A percentile compares a stretch with the other conserved stretches of the same genome.
These are phyloP conservation scores for Hippasteria phrygiana DNA, from an alignment of 53 echinoderm and acorn worm species.

Conservation along the genomic window DNA sequence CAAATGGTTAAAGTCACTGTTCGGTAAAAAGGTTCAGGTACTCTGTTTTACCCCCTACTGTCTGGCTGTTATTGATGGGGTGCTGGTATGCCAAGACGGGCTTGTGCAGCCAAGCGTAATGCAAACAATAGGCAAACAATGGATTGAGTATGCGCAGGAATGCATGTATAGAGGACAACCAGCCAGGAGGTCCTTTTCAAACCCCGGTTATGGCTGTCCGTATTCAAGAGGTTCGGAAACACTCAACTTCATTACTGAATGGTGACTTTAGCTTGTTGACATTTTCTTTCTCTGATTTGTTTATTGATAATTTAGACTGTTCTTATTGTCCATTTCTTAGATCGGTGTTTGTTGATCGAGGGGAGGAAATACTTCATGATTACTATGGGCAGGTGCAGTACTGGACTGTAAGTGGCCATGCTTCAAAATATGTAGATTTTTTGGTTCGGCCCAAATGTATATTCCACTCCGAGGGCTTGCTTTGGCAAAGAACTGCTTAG, in stretches of 20 bases:
- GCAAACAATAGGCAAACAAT: too few relatives aligned
- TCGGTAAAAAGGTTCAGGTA: not conserved
- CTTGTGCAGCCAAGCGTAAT: too few relatives aligned
- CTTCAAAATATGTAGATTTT: not conserved
- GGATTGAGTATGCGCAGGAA: too few relatives aligned
- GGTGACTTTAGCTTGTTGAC: not conserved
- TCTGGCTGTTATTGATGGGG: too few relatives aligned
- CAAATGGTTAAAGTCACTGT: not conserved
- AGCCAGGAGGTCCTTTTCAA: too few relatives aligned
- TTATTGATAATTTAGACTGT: not conserved
- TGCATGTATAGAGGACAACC: too few relatives aligned
- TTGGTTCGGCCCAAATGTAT: not conserved
- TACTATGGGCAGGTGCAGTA: conserved; percentile 93
- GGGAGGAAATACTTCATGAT: conserved; percentile 95
- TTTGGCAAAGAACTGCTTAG: not conserved
- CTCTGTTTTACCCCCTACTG: too few relatives aligned
- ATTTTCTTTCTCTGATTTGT: not conserved
- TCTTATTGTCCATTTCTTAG: conserved; percentile 56
- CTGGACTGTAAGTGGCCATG: conserved; percentile 95
- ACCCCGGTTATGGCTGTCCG: too few relatives aligned
- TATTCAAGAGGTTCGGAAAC: too few relatives aligned
- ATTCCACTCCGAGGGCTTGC: not conserved
- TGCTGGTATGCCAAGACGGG: too few relatives aligned
- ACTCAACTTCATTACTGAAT: not conserved
- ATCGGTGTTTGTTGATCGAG: conserved; percentile 93